Evolutionary conservation across 2,113 vertebrate genomes (phyloP).

Genomic region (Elgaria multicarinata): DNA sequence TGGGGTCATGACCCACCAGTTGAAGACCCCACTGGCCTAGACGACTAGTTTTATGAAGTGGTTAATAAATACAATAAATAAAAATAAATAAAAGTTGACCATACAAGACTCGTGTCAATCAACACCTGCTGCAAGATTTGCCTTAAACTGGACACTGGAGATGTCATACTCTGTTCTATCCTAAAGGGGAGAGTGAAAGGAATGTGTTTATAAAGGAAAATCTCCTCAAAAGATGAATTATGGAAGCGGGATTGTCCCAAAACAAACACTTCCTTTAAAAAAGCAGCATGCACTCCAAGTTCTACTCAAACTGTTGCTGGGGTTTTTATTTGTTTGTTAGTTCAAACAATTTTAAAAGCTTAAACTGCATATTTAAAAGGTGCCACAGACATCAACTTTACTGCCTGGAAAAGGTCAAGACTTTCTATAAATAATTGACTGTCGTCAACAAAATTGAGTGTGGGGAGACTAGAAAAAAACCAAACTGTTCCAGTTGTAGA

Average conservation of each 20-base stretch:
- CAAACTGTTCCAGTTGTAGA: constrained; percentile 13
- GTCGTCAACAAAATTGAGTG: constrained; percentile 31
- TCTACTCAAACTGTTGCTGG: not conserved
- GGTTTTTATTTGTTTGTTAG: not conserved
- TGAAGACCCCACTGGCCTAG: too few relatives aligned
- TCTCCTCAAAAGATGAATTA: constrained; percentile 48
- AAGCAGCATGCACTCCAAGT: not conserved
- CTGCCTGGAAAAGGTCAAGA: constrained; percentile 10
- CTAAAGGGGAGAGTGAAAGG: not conserved
- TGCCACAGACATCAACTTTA: constrained; percentile 18
- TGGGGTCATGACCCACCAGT: too few relatives aligned
- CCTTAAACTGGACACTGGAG: not conserved
- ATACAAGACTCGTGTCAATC: not conserved
- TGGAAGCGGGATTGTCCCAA: not conserved
- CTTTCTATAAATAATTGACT: constrained; percentile 24
- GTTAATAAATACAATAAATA: too few relatives aligned
- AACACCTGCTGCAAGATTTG: not conserved
- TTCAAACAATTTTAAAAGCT: constrained; percentile 11
- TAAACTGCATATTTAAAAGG: constrained; percentile 23
- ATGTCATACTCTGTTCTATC: not conserved
- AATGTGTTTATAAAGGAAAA: constrained; percentile 50
- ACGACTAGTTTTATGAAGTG: too few relatives aligned
- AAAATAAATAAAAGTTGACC: not conserved
- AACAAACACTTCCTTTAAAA: constrained; percentile 25
- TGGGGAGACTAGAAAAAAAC: not conserved